Conservation (phyloP, 2,797 vertebrate species). For the Lepilemur septentrionalis region DNA sequence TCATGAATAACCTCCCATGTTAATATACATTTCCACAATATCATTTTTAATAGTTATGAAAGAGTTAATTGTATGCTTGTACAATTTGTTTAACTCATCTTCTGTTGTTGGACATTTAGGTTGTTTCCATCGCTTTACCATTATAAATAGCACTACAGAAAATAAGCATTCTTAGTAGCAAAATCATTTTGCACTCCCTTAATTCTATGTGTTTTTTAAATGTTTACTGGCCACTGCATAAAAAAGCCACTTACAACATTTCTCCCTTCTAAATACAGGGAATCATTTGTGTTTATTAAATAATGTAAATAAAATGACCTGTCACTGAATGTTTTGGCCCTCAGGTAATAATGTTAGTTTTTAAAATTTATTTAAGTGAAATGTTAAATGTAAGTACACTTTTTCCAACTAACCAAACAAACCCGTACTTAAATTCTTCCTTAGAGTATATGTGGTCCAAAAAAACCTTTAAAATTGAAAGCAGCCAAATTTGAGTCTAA, state of each 20-base stretch:
- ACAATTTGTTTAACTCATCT: not conserved
- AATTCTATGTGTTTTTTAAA: not conserved
- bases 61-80: not conserved
- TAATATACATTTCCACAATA: not conserved
- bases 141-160: not conserved
- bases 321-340: not conserved
- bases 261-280: not conserved
- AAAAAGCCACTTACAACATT: not conserved
- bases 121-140: not conserved
- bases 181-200: not conserved
- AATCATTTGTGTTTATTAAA: not conserved
- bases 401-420: not conserved
- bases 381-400: not conserved
- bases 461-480: slow-evolving; percentile 40
- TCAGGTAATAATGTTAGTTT: not conserved
- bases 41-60: not conserved
- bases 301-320: slow-evolving; percentile 14
- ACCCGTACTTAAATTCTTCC: not conserved
- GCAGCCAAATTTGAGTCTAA: not conserved
- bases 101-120: not conserved
- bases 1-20: not conserved
- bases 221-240: not conserved
- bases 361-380: not conserved
- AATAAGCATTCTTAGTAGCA: slow-evolving; percentile 24
- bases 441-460: not conserved